A percentile compares a stretch with the other conserved stretches of the same genome.
Conservation (phyloP, 2,888 invertebrate genomes). For the Hirtodrosophila trivittata region DNA sequence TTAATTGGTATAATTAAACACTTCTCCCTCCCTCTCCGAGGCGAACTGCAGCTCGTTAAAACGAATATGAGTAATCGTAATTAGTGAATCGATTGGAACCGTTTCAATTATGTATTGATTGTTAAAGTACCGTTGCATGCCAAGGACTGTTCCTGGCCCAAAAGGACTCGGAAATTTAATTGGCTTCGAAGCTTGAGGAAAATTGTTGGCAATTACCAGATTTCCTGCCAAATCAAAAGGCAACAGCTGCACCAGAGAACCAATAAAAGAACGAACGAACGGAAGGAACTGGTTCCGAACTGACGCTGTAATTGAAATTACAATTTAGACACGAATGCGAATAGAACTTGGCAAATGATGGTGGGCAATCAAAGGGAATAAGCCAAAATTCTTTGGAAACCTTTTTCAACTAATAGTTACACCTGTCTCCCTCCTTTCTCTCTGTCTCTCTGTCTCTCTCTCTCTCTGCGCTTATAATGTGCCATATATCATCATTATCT, state of each 20-base stretch:
- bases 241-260: slow-evolving; percentile 41
- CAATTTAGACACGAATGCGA: slow-evolving; percentile 33
- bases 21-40: slow-evolving; percentile 9
- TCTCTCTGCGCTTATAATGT: slow-evolving; percentile 46
- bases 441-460: not conserved
- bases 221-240: slow-evolving; percentile 53
- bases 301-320: slow-evolving; percentile 46
- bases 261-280: not conserved
- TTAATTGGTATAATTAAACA: slow-evolving; percentile 22
- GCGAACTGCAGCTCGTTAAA: not conserved
- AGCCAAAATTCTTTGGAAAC: slow-evolving; percentile 62
- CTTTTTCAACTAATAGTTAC: slow-evolving; percentile 48
- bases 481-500: slow-evolving; percentile 77
- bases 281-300: not conserved
- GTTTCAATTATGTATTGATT: slow-evolving; percentile 40
- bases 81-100: slow-evolving; percentile 16
- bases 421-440: slow-evolving; percentile 15
- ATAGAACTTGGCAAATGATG: slow-evolving; percentile 9
- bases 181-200: slow-evolving; percentile 51
- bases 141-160: slow-evolving; percentile 12
- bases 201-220: slow-evolving; percentile 63
- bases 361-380: slow-evolving; percentile 47
- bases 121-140: slow-evolving; percentile 20
- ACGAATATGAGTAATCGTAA: slow-evolving; percentile 3
- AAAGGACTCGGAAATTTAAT: too few species aligned